These are phyloP conservation scores for Pocillopora meandrina DNA, from an alignment of 92 coral and sea anemone genomes.

Conservation along the genomic window DNA sequence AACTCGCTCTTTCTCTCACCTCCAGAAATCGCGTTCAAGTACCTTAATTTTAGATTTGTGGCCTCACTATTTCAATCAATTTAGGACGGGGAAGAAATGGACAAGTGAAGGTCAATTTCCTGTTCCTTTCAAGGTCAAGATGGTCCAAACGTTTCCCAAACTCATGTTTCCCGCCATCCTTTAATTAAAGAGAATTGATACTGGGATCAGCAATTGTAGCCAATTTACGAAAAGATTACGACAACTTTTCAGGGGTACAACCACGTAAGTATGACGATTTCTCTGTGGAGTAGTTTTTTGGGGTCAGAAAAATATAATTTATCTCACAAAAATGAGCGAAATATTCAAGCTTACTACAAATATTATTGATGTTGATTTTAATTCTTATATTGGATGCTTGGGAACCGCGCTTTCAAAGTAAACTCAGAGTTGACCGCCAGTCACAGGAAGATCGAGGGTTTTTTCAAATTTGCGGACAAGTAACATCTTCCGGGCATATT, in stretches of 20 bases:
- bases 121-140: not conserved
- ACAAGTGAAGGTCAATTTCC: constrained; percentile 2
- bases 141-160: not conserved
- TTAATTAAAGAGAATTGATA: not conserved
- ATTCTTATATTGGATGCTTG: constrained; percentile 7
- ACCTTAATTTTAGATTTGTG: not conserved
- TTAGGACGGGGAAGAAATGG: constrained; percentile 11
- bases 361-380: not conserved
- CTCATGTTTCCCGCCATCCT: constrained; percentile 40
- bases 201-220: not conserved
- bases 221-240: not conserved
- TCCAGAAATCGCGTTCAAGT: not conserved
- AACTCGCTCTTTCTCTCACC: not conserved
- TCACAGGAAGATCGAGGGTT: not conserved
- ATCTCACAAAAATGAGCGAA: not conserved
- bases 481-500: not conserved
- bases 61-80: not conserved
- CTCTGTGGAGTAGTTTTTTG: not conserved
- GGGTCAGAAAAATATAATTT: not conserved
- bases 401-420: constrained; percentile 19
- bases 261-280: not conserved
- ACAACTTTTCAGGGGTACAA: not conserved
- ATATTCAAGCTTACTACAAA: not conserved
- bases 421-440: not conserved
- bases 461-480: not conserved